Evolutionary conservation across 2,888 invertebrate genomes (phyloP), one percentile per base, ranked within the genome.

Genomic region (Beris morrisii): DNA sequence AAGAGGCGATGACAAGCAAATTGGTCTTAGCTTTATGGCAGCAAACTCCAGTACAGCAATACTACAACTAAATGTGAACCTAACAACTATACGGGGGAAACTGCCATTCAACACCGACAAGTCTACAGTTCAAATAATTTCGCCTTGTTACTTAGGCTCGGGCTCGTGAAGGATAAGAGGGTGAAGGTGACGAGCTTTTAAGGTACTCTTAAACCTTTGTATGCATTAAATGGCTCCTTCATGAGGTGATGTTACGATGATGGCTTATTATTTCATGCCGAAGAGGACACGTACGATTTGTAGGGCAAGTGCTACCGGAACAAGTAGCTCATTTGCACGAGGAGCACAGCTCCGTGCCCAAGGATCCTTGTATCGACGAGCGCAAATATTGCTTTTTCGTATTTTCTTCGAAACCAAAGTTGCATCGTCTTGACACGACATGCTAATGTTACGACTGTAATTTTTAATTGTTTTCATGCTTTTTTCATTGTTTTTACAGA

Each of bases 401-500:
- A 52, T 52, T 52, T 13, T 38, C 38, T 7, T 7, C 38, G 38
- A 5, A 5, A 38, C 38, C 5, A 38, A 38, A 7, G 38, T 38
- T 38, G 38, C 9, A 9, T 9, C 9, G 38, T 38, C 38, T 38
- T 38, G 38, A 38, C 22, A 22, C 22, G 22, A 22, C 22, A 22
- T 22, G 9, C 9, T 38, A 38, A 38, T 9, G 38, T 9, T 38
- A 38, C 38, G 5, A 9, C 38, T 7, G 38, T 38, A 38, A 38
- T 5, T 38, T 38, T 38, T 38, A 38, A 38, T 38, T 9, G 9
- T 38, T 38, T 9, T 38, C 38, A 9, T 38, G 4, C 9, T 7
- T 38, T 5, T 38, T 38, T 38, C 9, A 5, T 38, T 38, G 38
- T 38, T 38, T 43, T 64, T 72, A 66, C 71, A 79, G 81, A 81